phyloP scores from a whole-genome alignment of 2,888 invertebrate species.

The Eristalis tenax region DNA sequence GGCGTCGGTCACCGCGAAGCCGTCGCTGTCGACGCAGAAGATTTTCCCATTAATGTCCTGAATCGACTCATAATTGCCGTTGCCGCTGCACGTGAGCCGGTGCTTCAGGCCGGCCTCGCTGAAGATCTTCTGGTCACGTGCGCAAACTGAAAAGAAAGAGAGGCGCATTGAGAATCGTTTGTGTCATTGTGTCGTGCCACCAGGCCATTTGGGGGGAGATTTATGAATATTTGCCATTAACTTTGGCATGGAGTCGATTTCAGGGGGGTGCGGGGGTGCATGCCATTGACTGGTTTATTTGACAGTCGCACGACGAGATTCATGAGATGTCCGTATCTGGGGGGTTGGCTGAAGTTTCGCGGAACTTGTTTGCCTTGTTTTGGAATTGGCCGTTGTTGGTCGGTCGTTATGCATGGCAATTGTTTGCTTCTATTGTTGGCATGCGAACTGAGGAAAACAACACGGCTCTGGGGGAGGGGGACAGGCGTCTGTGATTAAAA shows the following conservation, averaged over 20 bases:
- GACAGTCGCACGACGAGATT: background rate
- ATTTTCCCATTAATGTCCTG: slow-evolving; percentile 82
- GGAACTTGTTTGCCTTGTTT: background rate
- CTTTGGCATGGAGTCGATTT: too few relatives aligned
- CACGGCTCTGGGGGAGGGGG: background rate
- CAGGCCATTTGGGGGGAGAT: background rate
- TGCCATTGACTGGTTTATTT: background rate
- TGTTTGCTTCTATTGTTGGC: background rate
- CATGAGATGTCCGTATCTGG: background rate
- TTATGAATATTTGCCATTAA: background rate
- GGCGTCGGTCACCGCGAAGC: slow-evolving; percentile 81
- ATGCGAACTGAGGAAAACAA: too few relatives aligned
- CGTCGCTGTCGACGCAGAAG: slow-evolving; percentile 85
- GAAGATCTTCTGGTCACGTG: slow-evolving; percentile 83
- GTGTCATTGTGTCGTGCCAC: background rate
- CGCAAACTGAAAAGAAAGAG: slow-evolving; percentile 82
- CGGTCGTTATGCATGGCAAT: background rate
- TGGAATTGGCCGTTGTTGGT: background rate
- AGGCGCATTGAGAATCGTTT: background rate
- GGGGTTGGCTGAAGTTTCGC: background rate
- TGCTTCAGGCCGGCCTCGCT: slow-evolving; percentile 82
- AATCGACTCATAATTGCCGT: slow-evolving; percentile 84
- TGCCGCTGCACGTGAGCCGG: slow-evolving; percentile 82
- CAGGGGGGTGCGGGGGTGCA: too few relatives aligned
- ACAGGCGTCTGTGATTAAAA: background rate